Evolutionary conservation across 2,888 invertebrate genomes (phyloP), one percentile per base, ranked within the genome.

Genomic region (Spisula subtruncata): DNA sequence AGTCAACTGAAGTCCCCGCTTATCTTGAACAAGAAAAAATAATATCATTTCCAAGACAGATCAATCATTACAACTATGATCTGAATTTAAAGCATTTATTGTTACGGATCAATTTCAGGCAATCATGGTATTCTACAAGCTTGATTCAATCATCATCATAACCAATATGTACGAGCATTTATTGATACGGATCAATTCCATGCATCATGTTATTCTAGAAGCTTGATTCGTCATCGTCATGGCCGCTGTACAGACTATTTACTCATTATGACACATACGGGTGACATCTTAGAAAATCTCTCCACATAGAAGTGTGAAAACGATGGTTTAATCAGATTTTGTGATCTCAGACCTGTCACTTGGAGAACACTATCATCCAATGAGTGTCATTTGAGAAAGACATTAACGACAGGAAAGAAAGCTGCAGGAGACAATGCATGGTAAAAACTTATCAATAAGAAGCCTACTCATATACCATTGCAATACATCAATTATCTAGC

Each of bases 211-310:
- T 75, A 16, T 12, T 12, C 29, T 4, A 75, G 75, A 32, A 71
- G 75, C 75, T 75, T 75, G 75, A 75, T 75, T 75, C 75, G 35
- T 75, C 75, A 75, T 75, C 75, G 35, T 75, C 75, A 75, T 75
- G 75, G 75, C 75, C 32, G 75, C 14, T 35, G 16, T 75, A 35
- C 29, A 35, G 32, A 32, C 75, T 75, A 75, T 75, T 85, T 80
- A 87, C 87, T 87, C 87, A 82, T 86, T 66, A 60, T 87, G 87
- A 87, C 87, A 87, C 87, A n/a, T n/a, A n/a, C n/a, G n/a, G n/a
- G n/a, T n/a, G n/a, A n/a, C n/a, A 87, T 87, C 82, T 18, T 71
- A 46, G 82, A 71, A 66, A 66, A 82, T 87, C 82, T 71, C 82
- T 87, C 85, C 32, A 51, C 12, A 20, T 16, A 75, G 16, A 54